Base-by-base conservation (phyloP, 2,797 vertebrate genomes). In the Oreonectes daqikongensis region DNA sequence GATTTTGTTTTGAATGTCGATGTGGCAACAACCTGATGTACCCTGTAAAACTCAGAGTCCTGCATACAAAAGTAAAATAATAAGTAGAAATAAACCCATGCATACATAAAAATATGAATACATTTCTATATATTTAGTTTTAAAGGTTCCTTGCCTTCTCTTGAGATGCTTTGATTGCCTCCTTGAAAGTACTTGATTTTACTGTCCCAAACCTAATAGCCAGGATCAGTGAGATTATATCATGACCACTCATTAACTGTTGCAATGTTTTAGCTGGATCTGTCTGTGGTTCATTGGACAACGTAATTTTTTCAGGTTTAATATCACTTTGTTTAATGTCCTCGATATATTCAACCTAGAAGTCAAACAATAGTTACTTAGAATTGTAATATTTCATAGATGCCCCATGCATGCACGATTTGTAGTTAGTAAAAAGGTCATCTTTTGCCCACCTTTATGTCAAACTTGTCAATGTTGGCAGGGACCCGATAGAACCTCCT, bases 1-100 rank as follows among this genome's bases (percentile, higher is more conserved):
- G 89, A 74, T 77, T 91, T 96, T 84, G 93, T 87, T 64, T 87
- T 92, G 84, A 98, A 98, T 14, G 89, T 95, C 63, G 94, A 94
- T 77, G 96, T 91, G 1, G 94, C 94, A 46, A 97, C 91, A 18
- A 93, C 77, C 87, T 97, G 96, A 82, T 95, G 91, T 30, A 98
- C 89, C 78, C 96, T 89, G 83, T 96, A 89, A 83, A 96, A 97
- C 61, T 86, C 93, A 60, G 96, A 98, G 89, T 95, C 95, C 96
- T 98, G 80, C n/a, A 69, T 53, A 22, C 55, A 52, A 63, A 1
- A 46, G 12, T n/a, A n/a, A n/a, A n/a, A n/a, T n/a, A 17, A 66
- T 15, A 66, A 24, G 10, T 65, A 26, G 9, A 26, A 50, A 50
- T 32, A 48, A 48, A 18, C 1, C 17, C 22, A 64, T 64, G 24